These are phyloP conservation scores for Andrena dorsata DNA, from an alignment of 2,888 invertebrate species.

Conservation along the genomic window DNA sequence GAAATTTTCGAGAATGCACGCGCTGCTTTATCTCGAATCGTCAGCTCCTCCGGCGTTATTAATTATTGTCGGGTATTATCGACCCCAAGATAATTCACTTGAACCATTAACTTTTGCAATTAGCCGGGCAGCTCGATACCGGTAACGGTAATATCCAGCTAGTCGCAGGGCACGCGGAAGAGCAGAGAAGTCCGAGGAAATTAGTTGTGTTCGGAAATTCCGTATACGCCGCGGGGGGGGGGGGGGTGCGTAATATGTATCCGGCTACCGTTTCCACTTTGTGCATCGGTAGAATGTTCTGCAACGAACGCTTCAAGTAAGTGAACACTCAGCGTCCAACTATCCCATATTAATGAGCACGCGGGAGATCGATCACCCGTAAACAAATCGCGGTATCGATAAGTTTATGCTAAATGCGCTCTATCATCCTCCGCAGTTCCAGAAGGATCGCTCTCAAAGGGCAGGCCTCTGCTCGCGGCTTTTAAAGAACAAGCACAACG, in stretches of 20 bases:
- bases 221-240: neutral
- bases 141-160: slow-evolving; percentile 21
- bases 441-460: neutral
- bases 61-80: slow-evolving; percentile 15
- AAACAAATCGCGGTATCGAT: neutral
- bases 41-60: neutral
- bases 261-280: slow-evolving; percentile 12
- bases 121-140: slow-evolving; percentile 23
- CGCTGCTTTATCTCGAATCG: neutral
- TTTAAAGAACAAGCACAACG: no score
- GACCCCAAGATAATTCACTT: slow-evolving; percentile 53
- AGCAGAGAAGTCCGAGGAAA: slow-evolving; percentile 31
- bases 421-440: neutral
- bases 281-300: slow-evolving; percentile 35
- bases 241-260: slow-evolving; percentile 3
- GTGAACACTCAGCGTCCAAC: neutral
- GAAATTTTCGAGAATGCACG: neutral
- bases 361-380: slow-evolving; percentile 16
- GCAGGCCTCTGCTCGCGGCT: no score
- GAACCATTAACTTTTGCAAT: slow-evolving; percentile 64
- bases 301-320: slow-evolving; percentile 6
- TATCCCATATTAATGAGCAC: slow-evolving; percentile 28
- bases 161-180: neutral
- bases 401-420: neutral
- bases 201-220: slow-evolving; percentile 64